Conservation (phyloP, 2,888 invertebrate genomes). For the Lasioglossum zephyrum region DNA sequence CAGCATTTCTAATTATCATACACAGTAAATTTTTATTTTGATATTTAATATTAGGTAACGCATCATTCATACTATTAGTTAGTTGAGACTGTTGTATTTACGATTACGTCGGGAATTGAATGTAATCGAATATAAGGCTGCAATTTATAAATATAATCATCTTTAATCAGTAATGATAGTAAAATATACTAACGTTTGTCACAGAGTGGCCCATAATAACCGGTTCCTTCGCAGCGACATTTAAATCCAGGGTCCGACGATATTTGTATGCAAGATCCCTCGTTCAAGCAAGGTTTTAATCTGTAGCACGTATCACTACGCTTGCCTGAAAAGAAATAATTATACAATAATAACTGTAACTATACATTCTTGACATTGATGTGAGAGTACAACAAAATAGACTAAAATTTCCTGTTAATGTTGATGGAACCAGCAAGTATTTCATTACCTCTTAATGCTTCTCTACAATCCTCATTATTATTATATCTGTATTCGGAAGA, state of each 20-base stretch:
- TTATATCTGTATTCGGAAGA: conserved; percentile 88
- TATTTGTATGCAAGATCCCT: conserved; percentile 89
- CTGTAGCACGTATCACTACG: conserved; percentile 88
- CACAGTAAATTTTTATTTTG: conserved; percentile 6
- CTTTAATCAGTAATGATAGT: conserved; percentile 21
- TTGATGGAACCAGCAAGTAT: conserved; percentile 27
- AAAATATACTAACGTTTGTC: conserved; percentile 86
- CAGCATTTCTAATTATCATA: conserved; percentile 18
- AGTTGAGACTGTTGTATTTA: background rate
- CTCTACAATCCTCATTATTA: conserved; percentile 87
- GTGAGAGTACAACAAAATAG: conserved; percentile 5
- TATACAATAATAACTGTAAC: conserved; percentile 24
- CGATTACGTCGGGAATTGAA: conserved; percentile 22
- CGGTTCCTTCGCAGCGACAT: conserved; percentile 91
- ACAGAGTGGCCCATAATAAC: conserved; percentile 89
- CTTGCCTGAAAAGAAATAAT: conserved; percentile 69
- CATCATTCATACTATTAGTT: background rate
- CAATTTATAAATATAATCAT: conserved; percentile 28
- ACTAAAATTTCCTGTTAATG: background rate
- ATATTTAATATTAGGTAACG: conserved; percentile 27
- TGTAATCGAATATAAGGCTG: conserved; percentile 14
- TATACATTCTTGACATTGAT: background rate
- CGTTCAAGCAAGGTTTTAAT: conserved; percentile 87
- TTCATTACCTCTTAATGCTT: conserved; percentile 87
- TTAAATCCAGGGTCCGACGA: conserved; percentile 88